Conservation (phyloP, 2,888 invertebrate species). For the Pherbina coryleti region DNA sequence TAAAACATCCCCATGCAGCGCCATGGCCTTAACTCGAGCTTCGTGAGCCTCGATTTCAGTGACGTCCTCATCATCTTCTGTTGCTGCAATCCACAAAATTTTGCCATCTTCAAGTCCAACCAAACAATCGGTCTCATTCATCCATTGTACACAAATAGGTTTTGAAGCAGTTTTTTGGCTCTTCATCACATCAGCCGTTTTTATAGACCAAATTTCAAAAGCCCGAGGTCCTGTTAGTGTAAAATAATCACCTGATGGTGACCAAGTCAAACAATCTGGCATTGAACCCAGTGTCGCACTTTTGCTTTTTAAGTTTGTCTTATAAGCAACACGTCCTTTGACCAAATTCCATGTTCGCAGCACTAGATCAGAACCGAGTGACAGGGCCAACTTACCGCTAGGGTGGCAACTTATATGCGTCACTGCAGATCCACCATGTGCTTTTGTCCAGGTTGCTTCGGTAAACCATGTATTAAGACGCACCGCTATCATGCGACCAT, state of each 20-base stretch:
- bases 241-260: slow-evolving; percentile 82
- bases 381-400: slow-evolving; percentile 88
- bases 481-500: slow-evolving; percentile 86
- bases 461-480: slow-evolving; percentile 88
- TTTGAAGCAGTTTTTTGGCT: slow-evolving; percentile 78
- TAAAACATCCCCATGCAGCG: slow-evolving; percentile 72
- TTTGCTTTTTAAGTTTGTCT: slow-evolving; percentile 85
- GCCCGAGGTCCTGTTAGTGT: slow-evolving; percentile 79
- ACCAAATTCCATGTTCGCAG: slow-evolving; percentile 94
- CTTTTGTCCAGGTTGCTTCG: slow-evolving; percentile 84
- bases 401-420: slow-evolving; percentile 87
- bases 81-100: slow-evolving; percentile 74
- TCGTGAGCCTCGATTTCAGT: slow-evolving; percentile 72
- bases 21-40: slow-evolving; percentile 78
- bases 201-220: slow-evolving; percentile 85
- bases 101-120: slow-evolving; percentile 83
- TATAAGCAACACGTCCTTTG: slow-evolving; percentile 90
- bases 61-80: slow-evolving; percentile 68
- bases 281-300: slow-evolving; percentile 66
- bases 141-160: slow-evolving; percentile 80
- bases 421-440: slow-evolving; percentile 84
- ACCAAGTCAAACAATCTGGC: slow-evolving; percentile 76
- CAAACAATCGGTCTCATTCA: slow-evolving; percentile 74
- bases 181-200: slow-evolving; percentile 80
- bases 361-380: slow-evolving; percentile 86